Conservation (phyloP, 1,140 invertebrate species). For the Parasteatoda tepidariorum region DNA sequence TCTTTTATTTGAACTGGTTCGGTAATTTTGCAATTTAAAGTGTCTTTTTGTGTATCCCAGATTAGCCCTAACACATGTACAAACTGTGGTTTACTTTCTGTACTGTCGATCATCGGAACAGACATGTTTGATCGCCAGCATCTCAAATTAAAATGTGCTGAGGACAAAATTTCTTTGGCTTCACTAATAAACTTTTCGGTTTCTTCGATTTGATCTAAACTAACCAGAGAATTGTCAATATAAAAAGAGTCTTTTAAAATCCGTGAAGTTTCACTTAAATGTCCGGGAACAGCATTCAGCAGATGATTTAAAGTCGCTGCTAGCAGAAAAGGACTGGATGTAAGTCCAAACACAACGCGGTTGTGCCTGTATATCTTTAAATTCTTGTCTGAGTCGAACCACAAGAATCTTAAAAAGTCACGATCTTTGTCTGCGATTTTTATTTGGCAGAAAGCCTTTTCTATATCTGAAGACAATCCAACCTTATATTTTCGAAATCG, state of each 20-base stretch:
- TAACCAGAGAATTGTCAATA: constrained; percentile 34
- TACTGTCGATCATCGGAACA: too few relatives aligned
- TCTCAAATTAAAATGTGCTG: constrained; percentile 24
- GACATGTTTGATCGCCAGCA: not conserved
- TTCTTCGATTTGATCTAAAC: not conserved
- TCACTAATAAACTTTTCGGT: not conserved
- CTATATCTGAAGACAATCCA: not conserved
- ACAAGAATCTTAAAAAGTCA: constrained; percentile 31
- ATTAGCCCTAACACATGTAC: constrained; percentile 4
- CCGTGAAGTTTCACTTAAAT: not conserved
- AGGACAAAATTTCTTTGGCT: not conserved
- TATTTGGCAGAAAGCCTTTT: constrained; percentile 17
- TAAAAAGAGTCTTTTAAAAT: constrained; percentile 22
- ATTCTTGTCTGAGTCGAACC: not conserved
- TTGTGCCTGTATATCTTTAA: not conserved
- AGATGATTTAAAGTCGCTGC: constrained; percentile 4
- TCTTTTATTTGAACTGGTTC: not conserved
- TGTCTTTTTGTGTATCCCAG: constrained; percentile 1
- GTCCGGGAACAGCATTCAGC: constrained; percentile 4
- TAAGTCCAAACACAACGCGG: constrained; percentile 36
- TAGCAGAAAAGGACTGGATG: constrained; percentile 21
- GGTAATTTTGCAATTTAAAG: not conserved
- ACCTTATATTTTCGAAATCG: not conserved
- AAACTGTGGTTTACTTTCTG: not conserved
- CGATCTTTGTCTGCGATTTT: constrained; percentile 20